Base-by-base conservation (phyloP, 1,140 invertebrate genomes). In the Druon quercuslanigerum region DNA sequence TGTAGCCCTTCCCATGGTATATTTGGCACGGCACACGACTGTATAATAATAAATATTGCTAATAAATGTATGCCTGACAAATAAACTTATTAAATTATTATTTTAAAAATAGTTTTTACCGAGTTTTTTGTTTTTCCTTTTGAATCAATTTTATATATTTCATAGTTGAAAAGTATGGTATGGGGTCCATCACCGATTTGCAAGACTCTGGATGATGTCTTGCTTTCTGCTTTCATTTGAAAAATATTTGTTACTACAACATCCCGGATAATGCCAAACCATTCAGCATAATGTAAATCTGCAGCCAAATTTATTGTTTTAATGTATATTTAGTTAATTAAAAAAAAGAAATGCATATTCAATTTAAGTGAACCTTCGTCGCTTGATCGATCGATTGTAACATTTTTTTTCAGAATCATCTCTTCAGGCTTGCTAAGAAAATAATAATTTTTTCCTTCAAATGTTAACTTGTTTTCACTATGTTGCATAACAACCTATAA, bases 401-500 rank as follows among this genome's bases (percentile, higher is more conserved):
- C 19, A 66, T 66, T 33, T 33, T 20, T 16, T 14, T 66, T 13
- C 12, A 40, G 20, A 66, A 33, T 20, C 57, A 40, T 66, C 7
- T 40, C 13, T 4, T 40, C 57, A 14, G 57, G 25, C 40, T 40
- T 66, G 16, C 4, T 16, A 40, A 66, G 57, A 33, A 66, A 66
- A 66, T 66, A 66, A 40, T 33, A 66, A 40, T 66, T 16, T 16
- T 66, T 20, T 16, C 57, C 57, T 25, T 66, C 57, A 25, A 66
- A 66, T 0, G 16, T 3, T 40, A 66, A 66, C n/a, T 66, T 20
- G 0, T 66, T 25, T 7, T 7, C 14, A 16, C 3, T 66, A 13
- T 33, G 20, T 25, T 40, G 25, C 40, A 66, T 16, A 16, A 25
- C 16, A 14, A 66, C 8, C 57, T 66, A n/a, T 19, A 6, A 54